Base-by-base conservation (phyloP, 1,140 invertebrate genomes). In the Sinonovacula constricta region DNA sequence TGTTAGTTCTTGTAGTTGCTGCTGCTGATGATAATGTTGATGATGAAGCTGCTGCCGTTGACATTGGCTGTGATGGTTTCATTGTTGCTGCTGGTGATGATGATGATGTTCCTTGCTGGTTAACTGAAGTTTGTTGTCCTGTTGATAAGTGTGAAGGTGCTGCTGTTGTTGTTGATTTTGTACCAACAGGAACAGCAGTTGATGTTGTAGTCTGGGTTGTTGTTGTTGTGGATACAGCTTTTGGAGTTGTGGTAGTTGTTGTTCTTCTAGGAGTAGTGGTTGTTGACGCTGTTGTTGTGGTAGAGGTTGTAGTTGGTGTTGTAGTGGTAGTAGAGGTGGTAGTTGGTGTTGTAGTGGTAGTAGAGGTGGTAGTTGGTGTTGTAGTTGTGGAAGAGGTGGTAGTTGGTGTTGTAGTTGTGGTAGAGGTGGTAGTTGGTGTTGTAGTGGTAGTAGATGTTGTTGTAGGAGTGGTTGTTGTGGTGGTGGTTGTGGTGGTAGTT, bases 241-340 rank as follows among this genome's bases (percentile, higher is more conserved):
- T 59, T 59, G 57, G 15, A n/a, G 51, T 24, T n/a, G 51, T n/a
- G 18, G 51, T n/a, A 18, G n/a, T 18, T 24, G 51, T 53, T 53
- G 51, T n/a, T 24, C n/a, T 18, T 18, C 18, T 53, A 3, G 51
- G 26, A n/a, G n/a, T 53, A 1, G n/a, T 24, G 26, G 51, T 53
- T 18, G 51, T 53, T 24, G 51, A 24, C 18, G 51, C 7, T n/a
- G 18, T 24, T 3, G 51, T 53, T 18, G 26, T 24, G 26, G 51
- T 2, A 53, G 26, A 18, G 51, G 51, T 53, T 1, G n/a, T 18
- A n/a, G 51, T 7, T 24, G 51, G n/a, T 53, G 51, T 53, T n/a
- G 51, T 53, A n/a, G 68, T 57, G 12, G 68, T 70, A 2, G 53
- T 57, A 15, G 68, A 30, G 15, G 53, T 59, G 45, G 2, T 39